Conservation (phyloP, 2,113 vertebrate species). For the Eretmochelys imbricata region DNA sequence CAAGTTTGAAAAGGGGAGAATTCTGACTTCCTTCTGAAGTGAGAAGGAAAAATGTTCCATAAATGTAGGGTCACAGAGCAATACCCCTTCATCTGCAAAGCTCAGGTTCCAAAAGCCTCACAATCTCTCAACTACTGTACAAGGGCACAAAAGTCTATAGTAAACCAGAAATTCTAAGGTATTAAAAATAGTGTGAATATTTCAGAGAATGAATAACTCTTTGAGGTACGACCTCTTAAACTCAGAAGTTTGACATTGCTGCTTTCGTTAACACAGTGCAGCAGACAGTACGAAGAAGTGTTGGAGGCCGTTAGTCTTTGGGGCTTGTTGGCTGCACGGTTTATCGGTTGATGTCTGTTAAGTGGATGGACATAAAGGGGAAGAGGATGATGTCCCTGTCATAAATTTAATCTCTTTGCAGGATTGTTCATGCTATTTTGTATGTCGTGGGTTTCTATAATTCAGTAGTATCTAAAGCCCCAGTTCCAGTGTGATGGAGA, state of each 20-base stretch:
- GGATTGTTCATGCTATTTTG: neutral
- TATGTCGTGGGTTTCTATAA: neutral
- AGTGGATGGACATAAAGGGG: neutral
- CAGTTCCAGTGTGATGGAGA: neutral
- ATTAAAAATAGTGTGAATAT: neutral
- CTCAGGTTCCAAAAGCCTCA: neutral
- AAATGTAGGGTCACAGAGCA: neutral
- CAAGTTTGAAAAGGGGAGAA: neutral
- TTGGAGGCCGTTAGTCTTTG: neutral
- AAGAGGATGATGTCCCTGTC: neutral
- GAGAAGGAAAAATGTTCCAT: neutral
- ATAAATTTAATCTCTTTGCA: neutral
- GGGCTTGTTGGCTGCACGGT: rapidly evolving
- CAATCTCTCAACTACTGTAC: neutral
- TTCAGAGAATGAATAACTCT: neutral
- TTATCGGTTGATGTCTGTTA: neutral
- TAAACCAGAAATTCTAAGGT: neutral
- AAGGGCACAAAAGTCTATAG: neutral
- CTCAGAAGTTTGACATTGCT: neutral
- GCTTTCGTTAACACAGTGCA: neutral
- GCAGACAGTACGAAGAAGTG: neutral
- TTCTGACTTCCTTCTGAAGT: neutral
- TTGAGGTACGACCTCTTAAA: neutral
- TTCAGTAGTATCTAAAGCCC: neutral
- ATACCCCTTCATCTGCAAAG: neutral